Evolutionary conservation across 2,888 invertebrate genomes (phyloP), one percentile per base, ranked within the genome.

Genomic region (Kryphioiulus occultus): DNA sequence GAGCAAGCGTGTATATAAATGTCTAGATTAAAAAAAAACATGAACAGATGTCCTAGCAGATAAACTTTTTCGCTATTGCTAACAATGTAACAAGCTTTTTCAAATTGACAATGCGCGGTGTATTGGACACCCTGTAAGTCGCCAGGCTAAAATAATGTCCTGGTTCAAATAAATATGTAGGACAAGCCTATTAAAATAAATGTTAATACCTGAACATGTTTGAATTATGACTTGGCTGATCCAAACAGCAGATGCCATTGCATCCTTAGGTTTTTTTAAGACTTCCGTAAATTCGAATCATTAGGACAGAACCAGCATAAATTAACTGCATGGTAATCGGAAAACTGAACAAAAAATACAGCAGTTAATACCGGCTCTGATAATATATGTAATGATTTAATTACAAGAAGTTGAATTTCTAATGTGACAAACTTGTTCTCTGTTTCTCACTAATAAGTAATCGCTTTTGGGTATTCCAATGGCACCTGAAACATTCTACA

Each of bases 111-210:
- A n/a, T n/a, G n/a, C n/a, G n/a, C n/a, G n/a, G n/a, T n/a, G n/a
- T 17, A 47, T 12, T 47, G 17, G 0, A 17, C 17, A 47, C 15
- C 47, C 17, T 47, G 12, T 17, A 59, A 7, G 59, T 59, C 59
- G 22, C 22, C 47, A 47, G 15, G 19, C 1, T 47, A 17, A 47
- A 47, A 47, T 17, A 47, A 47, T 17, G 59, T 22, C 22, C 22
- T 59, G 22, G 22, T 59, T 59, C 59, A 59, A 59, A 22, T 59
- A 22, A 17, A 47, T 17, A 59, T 59, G n/a, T 59, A 59, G 59
- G 59, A 59, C 59, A 59, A 59, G 59, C 59, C 59, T 17, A 59
- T 59, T 59, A 59, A 59, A 59, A 59, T 22, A 59, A n/a, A 59
- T 22, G 59, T 17, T 47, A 47, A 47, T 47, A 17, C 47, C 47